Evolutionary conservation across 2,797 vertebrate genomes (phyloP).

Genomic region (Parambassis ranga): DNA sequence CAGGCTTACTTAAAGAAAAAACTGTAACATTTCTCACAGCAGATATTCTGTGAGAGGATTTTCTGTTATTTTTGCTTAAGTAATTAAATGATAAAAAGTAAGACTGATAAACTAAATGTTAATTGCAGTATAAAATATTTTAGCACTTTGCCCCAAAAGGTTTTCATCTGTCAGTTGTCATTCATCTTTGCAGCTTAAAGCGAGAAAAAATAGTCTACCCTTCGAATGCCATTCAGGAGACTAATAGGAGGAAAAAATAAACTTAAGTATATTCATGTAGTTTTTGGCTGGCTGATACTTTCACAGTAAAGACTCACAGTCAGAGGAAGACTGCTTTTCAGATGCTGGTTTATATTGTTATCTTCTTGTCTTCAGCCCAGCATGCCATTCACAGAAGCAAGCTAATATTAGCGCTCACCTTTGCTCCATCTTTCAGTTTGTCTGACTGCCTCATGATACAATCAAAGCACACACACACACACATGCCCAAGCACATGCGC

Average conservation of each 20-base stretch:
- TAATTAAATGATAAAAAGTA: no score
- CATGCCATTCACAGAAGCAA: slow-evolving; percentile 11
- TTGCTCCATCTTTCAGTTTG: slow-evolving; percentile 4
- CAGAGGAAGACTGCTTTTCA: not conserved
- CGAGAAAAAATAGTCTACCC: no score
- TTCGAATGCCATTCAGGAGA: not conserved
- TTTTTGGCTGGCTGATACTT: not conserved
- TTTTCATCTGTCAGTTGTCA: no score
- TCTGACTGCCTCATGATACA: not conserved
- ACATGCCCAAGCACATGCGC: not conserved
- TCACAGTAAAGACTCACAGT: not conserved
- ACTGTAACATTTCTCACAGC: no score
- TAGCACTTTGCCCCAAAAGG: no score
- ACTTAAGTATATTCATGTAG: not conserved
- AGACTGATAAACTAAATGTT: no score
- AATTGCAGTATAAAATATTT: no score
- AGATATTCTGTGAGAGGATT: no score
- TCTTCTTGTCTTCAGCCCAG: not conserved
- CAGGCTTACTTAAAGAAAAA: not conserved
- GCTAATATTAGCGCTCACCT: slow-evolving; percentile 36
- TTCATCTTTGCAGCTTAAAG: no score
- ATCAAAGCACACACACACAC: not conserved
- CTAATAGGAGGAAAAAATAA: not conserved
- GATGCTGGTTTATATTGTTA: not conserved
- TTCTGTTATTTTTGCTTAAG: no score